phyloP scores from a whole-genome alignment of 2,113 vertebrate species.

The Cyprinodon brontotheroides region DNA sequence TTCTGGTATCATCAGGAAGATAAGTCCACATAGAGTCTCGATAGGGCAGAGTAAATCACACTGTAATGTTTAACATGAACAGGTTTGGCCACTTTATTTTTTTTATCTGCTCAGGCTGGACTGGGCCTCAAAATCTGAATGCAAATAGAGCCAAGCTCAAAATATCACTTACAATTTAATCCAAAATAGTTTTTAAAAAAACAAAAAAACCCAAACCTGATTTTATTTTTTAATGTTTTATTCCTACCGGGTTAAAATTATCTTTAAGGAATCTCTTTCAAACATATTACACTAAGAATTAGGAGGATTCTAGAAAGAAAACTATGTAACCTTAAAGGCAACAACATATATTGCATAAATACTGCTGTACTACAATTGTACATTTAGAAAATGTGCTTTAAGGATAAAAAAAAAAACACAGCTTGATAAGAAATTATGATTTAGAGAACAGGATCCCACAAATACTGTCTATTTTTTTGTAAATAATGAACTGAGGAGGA shows the following conservation, averaged over 20 bases:
- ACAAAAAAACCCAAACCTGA: too few relatives aligned
- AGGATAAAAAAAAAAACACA: too few relatives aligned
- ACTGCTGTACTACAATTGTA: too few relatives aligned
- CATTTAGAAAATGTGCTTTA: too few relatives aligned
- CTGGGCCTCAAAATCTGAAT: neutral
- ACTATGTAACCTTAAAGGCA: neutral
- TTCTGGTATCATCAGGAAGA: slow-evolving; percentile 7
- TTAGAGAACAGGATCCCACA: too few relatives aligned
- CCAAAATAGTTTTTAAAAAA: neutral
- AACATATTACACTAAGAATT: neutral
- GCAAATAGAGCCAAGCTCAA: neutral
- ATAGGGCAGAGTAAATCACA: neutral
- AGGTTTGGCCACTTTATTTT: neutral
- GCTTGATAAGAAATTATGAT: too few relatives aligned
- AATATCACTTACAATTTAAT: neutral
- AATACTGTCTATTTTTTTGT: too few relatives aligned
- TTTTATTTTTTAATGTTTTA: neutral
- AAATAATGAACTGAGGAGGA: too few relatives aligned
- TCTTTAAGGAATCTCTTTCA: neutral
- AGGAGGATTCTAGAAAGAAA: neutral
- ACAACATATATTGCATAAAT: neutral
- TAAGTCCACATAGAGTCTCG: slow-evolving; percentile 34
- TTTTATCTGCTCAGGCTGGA: neutral
- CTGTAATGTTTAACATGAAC: neutral
- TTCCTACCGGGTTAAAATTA: neutral